A percentile compares a stretch with the other conserved stretches of the same genome.
phyloP scores from a whole-genome alignment of 2,888 invertebrate species.

The Drosophila seclusa region DNA sequence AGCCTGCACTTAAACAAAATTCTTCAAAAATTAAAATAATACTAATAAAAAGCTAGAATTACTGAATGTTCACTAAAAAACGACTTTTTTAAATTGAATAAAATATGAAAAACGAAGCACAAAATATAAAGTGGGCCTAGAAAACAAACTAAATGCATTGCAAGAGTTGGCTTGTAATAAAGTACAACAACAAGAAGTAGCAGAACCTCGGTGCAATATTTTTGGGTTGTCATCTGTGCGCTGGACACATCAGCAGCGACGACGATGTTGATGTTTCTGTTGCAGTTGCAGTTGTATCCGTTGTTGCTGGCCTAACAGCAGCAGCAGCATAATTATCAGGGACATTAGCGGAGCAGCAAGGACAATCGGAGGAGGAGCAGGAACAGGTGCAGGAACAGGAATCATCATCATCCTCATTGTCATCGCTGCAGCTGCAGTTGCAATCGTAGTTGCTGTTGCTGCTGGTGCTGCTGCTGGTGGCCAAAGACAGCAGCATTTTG shows the following conservation, averaged over 20 bases:
- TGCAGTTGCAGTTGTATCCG: slow-evolving; percentile 40
- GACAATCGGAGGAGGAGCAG: slow-evolving; percentile 54
- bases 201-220: slow-evolving; percentile 70
- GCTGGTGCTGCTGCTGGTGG: slow-evolving; percentile 48
- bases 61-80: neutral
- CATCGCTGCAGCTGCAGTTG: slow-evolving; percentile 52
- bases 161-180: slow-evolving; percentile 2
- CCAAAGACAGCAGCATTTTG: slow-evolving; percentile 73
- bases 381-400: slow-evolving; percentile 50
- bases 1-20: neutral
- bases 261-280: slow-evolving; percentile 39
- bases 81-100: neutral
- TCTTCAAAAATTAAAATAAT: neutral
- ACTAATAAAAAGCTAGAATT: neutral
- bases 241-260: slow-evolving; percentile 43
- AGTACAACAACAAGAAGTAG: slow-evolving; percentile 62
- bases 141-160: slow-evolving; percentile 1
- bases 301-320: slow-evolving; percentile 27
- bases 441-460: slow-evolving; percentile 39
- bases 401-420: slow-evolving; percentile 30
- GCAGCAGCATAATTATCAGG: slow-evolving; percentile 18
- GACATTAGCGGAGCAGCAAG: slow-evolving; percentile 33
- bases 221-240: slow-evolving; percentile 74
- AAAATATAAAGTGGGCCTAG: neutral
- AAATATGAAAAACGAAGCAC: neutral